These are phyloP conservation scores for Carlito syrichta DNA, from an alignment of 2,113 vertebrate genomes.

Conservation along the genomic window DNA sequence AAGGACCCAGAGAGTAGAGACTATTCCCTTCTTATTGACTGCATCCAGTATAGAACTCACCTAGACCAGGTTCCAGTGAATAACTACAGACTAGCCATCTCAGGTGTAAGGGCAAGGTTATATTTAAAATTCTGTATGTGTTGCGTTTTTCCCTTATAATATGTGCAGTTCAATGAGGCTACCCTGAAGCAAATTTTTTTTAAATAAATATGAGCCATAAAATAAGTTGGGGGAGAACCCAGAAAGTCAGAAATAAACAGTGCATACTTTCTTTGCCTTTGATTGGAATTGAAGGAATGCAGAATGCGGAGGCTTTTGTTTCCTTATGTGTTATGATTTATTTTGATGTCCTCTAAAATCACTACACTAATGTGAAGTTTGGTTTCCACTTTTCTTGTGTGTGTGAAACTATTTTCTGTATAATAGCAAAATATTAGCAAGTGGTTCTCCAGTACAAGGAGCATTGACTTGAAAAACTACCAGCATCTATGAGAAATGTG, in stretches of 20 bases:
- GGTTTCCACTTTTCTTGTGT: neutral
- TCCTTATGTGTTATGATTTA: neutral
- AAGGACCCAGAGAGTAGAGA: neutral
- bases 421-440: neutral
- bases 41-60: neutral
- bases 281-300: neutral
- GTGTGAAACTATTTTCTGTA: neutral
- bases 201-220: slow-evolving; percentile 24
- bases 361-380: neutral
- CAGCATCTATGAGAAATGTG: neutral
- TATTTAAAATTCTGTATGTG: neutral
- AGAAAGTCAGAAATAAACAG: neutral
- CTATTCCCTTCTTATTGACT: neutral
- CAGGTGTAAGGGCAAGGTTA: neutral
- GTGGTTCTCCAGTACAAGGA: neutral
- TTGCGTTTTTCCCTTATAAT: neutral
- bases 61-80: neutral
- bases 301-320: neutral
- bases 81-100: neutral
- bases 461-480: neutral
- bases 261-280: neutral
- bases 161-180: neutral
- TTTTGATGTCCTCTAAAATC: neutral
- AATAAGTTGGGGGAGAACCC: neutral
- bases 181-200: slow-evolving; percentile 20